These are phyloP conservation scores for Apeltes quadracus DNA, from an alignment of 2,113 vertebrate species.

Conservation along the genomic window DNA sequence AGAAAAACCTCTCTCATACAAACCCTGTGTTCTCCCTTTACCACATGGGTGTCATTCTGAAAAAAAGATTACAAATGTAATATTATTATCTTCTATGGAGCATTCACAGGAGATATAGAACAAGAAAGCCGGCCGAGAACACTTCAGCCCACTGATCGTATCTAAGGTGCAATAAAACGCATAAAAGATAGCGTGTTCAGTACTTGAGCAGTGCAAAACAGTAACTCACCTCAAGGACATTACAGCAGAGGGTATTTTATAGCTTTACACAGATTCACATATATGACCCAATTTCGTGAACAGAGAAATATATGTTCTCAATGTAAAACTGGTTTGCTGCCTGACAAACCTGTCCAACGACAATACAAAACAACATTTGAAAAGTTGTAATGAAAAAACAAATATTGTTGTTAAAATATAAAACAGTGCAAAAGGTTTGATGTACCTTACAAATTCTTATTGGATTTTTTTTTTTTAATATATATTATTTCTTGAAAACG, in stretches of 20 bases:
- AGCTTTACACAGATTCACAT: conserved; percentile 3
- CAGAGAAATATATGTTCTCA: background rate
- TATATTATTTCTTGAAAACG: background rate
- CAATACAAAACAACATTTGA: too few relatives aligned
- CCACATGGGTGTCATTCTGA: conserved; percentile 7
- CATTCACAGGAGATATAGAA: background rate
- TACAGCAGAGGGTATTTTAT: conserved; percentile 1
- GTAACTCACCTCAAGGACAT: conserved; percentile 35
- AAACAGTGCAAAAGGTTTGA: too few relatives aligned
- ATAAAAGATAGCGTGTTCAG: conserved; percentile 18
- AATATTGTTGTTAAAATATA: too few relatives aligned
- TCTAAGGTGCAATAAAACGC: conserved; percentile 21
- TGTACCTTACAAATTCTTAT: too few relatives aligned
- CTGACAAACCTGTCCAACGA: too few relatives aligned
- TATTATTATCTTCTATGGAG: conserved; percentile 7
- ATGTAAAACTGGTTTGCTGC: too few relatives aligned
- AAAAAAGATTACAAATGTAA: conserved; percentile 15
- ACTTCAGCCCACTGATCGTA: conserved; percentile 27
- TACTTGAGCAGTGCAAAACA: background rate
- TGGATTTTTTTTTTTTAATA: too few relatives aligned
- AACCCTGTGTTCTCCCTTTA: conserved; percentile 12
- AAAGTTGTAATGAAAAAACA: too few relatives aligned
- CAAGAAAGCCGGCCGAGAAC: background rate
- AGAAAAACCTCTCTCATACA: conserved; percentile 7
- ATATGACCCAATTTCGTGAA: conserved; percentile 16